A percentile compares a stretch with the other conserved stretches of the same genome.
phyloP scores from a whole-genome alignment of 2,113 vertebrate genomes.

The Tympanuchus pallidicinctus region DNA sequence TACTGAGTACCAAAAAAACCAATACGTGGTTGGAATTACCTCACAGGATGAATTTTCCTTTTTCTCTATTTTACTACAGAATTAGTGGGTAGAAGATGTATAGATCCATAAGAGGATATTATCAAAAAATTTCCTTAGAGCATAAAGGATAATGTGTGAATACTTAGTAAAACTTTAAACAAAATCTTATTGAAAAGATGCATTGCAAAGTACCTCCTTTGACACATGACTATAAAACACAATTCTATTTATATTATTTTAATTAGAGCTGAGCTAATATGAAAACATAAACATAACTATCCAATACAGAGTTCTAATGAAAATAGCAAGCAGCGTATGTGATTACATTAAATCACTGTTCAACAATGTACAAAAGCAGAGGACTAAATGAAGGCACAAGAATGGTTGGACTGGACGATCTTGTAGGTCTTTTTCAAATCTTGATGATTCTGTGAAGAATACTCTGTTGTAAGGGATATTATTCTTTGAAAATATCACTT shows the following conservation, averaged over 20 bases:
- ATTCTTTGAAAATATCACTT: background rate
- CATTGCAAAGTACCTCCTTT: background rate
- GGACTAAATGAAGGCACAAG: conserved; percentile 4
- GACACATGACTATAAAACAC: conserved; percentile 28
- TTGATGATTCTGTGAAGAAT: background rate
- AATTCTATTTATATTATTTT: conserved; percentile 40
- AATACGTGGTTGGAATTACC: background rate
- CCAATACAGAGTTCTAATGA: background rate
- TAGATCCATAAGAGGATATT: background rate
- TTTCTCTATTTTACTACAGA: background rate
- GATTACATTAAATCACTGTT: conserved; percentile 29
- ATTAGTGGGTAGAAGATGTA: background rate
- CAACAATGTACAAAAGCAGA: background rate
- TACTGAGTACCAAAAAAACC: background rate
- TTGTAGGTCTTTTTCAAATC: no score
- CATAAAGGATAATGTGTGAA: background rate
- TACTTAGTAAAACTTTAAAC: conserved; percentile 11
- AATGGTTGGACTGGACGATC: no score
- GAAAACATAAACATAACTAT: conserved; percentile 35
- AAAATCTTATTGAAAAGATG: conserved; percentile 16
- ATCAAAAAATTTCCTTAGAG: background rate
- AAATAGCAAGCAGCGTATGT: background rate
- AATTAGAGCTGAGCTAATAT: conserved; percentile 34
- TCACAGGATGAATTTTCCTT: background rate
- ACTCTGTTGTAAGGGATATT: background rate